A percentile compares a stretch with the other conserved stretches of the same genome.
Conservation (phyloP, 2,113 vertebrate species). For the Cavia porcellus region DNA sequence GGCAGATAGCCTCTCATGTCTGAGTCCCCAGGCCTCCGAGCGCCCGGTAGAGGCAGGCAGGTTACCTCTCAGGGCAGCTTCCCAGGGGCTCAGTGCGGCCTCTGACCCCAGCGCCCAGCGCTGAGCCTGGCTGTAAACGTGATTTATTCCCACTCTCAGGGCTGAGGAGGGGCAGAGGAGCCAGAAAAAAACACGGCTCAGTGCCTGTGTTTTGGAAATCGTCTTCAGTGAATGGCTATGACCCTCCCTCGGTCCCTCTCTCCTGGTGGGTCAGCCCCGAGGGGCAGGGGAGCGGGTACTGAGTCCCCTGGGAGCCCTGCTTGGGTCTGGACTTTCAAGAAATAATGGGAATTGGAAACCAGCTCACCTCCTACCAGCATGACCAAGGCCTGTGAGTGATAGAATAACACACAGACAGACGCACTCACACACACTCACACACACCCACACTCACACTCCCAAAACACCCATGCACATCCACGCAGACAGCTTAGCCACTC, state of each 20-base stretch:
- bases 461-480: background rate
- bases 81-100: background rate
- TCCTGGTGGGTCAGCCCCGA: background rate
- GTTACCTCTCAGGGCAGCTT: accelerated
- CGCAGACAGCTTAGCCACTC: too few species aligned
- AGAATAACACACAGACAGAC: background rate
- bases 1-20: background rate
- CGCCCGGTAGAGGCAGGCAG: background rate
- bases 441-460: background rate
- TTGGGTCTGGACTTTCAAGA: background rate
- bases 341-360: accelerated
- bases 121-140: background rate
- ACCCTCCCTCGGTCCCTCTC: background rate
- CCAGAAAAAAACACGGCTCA: background rate
- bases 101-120: background rate
- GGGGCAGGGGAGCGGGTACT: accelerated
- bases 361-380: too few species aligned
- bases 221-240: background rate
- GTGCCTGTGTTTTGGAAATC: background rate
- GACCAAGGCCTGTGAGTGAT: background rate
- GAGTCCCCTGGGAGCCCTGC: accelerated
- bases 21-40: accelerated
- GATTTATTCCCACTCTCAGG: background rate
- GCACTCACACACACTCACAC: background rate
- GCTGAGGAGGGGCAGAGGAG: background rate